These are phyloP conservation scores for Darevskia nairensis DNA, from an alignment of 2,797 vertebrate species.

Conservation along the genomic window DNA sequence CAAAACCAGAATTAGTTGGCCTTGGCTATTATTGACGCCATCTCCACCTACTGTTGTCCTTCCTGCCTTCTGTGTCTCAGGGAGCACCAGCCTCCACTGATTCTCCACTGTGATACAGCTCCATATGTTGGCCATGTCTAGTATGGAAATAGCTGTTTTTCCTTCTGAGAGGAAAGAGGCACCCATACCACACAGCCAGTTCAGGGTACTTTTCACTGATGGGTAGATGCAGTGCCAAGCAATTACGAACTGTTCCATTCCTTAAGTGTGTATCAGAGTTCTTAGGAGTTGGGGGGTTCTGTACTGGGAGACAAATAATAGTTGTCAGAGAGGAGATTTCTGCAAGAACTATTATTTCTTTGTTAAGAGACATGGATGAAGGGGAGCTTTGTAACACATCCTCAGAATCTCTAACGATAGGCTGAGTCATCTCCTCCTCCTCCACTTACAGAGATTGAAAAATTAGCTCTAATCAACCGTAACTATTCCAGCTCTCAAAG, in stretches of 20 bases:
- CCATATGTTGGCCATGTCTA: background rate
- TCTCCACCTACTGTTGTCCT: too few relatives aligned
- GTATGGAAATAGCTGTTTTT: background rate
- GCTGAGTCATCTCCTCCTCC: background rate
- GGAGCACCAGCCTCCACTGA: background rate
- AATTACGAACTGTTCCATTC: background rate
- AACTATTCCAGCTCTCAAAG: background rate
- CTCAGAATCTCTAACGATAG: constrained; percentile 1
- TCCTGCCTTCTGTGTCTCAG: too few relatives aligned
- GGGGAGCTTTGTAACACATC: background rate
- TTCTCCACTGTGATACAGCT: background rate
- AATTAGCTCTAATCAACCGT: background rate
- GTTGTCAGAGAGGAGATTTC: background rate
- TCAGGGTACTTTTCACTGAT: background rate
- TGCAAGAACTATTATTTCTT: background rate
- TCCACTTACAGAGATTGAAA: background rate
- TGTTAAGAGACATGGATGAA: background rate
- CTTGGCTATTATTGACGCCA: too few relatives aligned
- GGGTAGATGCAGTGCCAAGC: too few relatives aligned
- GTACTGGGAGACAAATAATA: background rate
- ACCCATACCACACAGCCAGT: background rate
- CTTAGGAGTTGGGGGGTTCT: background rate
- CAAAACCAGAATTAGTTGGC: too few relatives aligned
- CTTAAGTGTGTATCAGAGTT: background rate
- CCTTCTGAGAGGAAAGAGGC: background rate